These are phyloP conservation scores for Drosophila cognata DNA, from an alignment of 2,888 invertebrate genomes.

Conservation along the genomic window DNA sequence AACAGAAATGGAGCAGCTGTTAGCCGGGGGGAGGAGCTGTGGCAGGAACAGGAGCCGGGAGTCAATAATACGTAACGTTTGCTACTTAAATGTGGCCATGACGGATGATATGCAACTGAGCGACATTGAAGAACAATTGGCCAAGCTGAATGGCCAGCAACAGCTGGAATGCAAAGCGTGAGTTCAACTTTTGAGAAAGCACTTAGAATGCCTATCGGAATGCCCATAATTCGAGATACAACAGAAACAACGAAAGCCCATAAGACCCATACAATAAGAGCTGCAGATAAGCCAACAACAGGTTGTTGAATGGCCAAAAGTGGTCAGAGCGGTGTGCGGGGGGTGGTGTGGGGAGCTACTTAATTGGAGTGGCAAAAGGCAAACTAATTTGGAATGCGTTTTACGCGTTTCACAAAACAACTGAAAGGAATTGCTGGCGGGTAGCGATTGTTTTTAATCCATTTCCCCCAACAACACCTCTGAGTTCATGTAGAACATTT, in stretches of 20 bases:
- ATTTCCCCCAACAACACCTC: slow-evolving; percentile 20
- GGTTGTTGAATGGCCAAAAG: slow-evolving; percentile 19
- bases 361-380: slow-evolving; percentile 52
- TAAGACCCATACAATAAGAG: not conserved
- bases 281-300: slow-evolving; percentile 36
- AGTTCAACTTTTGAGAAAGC: slow-evolving; percentile 50
- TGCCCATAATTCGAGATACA: slow-evolving; percentile 57
- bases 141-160: slow-evolving; percentile 70
- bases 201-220: slow-evolving; percentile 41
- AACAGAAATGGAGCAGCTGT: slow-evolving; percentile 48
- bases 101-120: slow-evolving; percentile 83
- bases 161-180: slow-evolving; percentile 41
- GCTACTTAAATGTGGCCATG: slow-evolving; percentile 68
- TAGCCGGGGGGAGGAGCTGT: slow-evolving; percentile 20
- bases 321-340: not conserved
- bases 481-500: slow-evolving; percentile 46
- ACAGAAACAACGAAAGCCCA: not conserved
- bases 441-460: slow-evolving; percentile 29
- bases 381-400: slow-evolving; percentile 57
- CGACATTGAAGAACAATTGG: slow-evolving; percentile 85
- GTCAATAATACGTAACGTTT: slow-evolving; percentile 5
- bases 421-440: slow-evolving; percentile 17
- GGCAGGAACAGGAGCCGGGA: not conserved
- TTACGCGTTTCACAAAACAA: slow-evolving; percentile 60
- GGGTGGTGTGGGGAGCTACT: slow-evolving; percentile 16